Base-by-base conservation (phyloP, 1,140 invertebrate genomes). In the Halesus radiatus region DNA sequence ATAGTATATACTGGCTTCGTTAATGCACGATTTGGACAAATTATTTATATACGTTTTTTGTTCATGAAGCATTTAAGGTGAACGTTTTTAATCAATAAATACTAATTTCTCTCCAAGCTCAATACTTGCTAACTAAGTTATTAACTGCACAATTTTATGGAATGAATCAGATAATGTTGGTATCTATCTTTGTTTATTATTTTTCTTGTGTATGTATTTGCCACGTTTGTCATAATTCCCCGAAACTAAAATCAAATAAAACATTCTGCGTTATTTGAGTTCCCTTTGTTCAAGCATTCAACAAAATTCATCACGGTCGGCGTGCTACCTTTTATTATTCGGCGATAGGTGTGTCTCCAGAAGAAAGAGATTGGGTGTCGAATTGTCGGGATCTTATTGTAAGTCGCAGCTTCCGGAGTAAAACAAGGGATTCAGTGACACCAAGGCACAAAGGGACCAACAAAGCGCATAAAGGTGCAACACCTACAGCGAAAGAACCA, bases 291-390 rank as follows among this genome's bases (percentile, higher is more conserved):
- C 72, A n/a, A 22, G 13, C 72, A 74, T 74, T 56, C n/a, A 74
- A 58, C 32, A 16, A 23, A 50, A 76, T 76, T 76, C 60, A 76
- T 76, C 74, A 76, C 56, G 74, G 74, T 76, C 56, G 74, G 62
- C 74, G 32, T 60, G 53, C 15, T 37, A 45, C 26, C 52, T 26
- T 74, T 45, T 62, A 76, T 62, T 5, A 60, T 22, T 16, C 54
- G 16, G 32, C 15, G 37, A 72, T 75, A 72, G 74, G 75, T 77
- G 75, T 77, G 75, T 77, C 75, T 29, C 16, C 4, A 37, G 70
- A 79, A 78, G 70, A 78, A 76, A 78, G 70, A 83, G 81, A 83
- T 83, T 64, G 58, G 79, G 79, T 83, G 79, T 83, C 81, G 62
- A 74, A 83, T 83, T 83, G 81, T 83, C n/a, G 58, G 29, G 23